These are phyloP conservation scores for Gorsachius magnificus DNA, from an alignment of 2,797 vertebrate genomes.

Conservation along the genomic window DNA sequence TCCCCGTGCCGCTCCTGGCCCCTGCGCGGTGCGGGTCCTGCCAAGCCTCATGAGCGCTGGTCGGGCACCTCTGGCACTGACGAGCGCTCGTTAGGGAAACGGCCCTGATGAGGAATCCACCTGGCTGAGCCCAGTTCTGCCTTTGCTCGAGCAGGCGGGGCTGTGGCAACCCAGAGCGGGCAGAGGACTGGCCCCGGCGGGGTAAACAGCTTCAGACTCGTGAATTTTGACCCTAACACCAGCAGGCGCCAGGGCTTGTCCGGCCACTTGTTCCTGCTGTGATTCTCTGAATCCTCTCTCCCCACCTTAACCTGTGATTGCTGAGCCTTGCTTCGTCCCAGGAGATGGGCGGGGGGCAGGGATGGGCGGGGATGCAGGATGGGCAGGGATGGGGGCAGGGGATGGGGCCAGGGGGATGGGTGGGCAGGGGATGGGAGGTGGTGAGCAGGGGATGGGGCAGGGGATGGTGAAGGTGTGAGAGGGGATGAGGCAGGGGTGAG, in stretches of 20 bases:
- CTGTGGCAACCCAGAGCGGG: accelerated
- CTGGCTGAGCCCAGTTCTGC: not conserved
- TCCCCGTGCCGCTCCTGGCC: accelerated
- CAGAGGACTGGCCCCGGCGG: accelerated
- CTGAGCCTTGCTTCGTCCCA: not conserved
- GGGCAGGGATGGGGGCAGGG: too few relatives aligned
- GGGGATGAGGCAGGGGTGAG: too few relatives aligned
- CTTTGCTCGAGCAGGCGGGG: not conserved
- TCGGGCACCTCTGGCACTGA: not conserved
- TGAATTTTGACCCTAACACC: accelerated
- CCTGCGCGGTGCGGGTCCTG: not conserved
- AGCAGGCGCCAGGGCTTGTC: not conserved
- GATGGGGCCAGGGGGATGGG: too few relatives aligned
- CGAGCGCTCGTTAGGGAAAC: not conserved
- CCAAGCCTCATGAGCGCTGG: not conserved
- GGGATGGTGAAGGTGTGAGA: too few relatives aligned
- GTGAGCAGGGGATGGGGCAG: not conserved
- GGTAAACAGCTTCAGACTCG: too few relatives aligned
- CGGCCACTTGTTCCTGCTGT: not conserved
- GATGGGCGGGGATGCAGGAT: too few relatives aligned
- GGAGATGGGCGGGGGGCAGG: not conserved
- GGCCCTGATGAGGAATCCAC: not conserved
- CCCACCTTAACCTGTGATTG: too few relatives aligned
- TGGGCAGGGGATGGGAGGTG: too few relatives aligned
- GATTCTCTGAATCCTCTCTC: too few relatives aligned